phyloP scores from a whole-genome alignment of 2,888 invertebrate species.

The Neoscelio sp. region DNA sequence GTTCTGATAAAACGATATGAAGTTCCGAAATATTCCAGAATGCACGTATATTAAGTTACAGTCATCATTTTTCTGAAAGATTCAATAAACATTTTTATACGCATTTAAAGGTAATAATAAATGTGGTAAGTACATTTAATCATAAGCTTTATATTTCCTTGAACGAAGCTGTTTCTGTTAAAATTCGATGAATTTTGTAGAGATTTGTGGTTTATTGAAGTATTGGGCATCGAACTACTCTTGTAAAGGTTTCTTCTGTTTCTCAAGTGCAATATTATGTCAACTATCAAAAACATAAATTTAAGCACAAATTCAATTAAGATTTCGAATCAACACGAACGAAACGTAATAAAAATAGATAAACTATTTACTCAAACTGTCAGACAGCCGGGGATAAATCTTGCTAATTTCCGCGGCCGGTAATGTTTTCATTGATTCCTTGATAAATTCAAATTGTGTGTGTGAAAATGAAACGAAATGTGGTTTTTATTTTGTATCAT shows the following conservation, averaged over 20 bases:
- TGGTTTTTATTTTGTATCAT: not conserved
- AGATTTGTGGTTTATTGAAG: constrained; percentile 67
- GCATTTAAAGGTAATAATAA: constrained; percentile 8
- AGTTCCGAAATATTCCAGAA: constrained; percentile 24
- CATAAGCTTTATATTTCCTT: constrained; percentile 9
- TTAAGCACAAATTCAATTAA: not conserved
- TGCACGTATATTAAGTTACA: constrained; percentile 9
- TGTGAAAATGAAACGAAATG: not conserved
- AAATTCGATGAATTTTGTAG: constrained; percentile 20
- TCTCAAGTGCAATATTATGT: constrained; percentile 25
- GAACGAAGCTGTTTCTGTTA: constrained; percentile 4
- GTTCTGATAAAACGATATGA: constrained; percentile 44
- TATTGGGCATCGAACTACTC: constrained; percentile 68
- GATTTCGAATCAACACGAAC: not conserved
- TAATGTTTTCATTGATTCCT: not conserved
- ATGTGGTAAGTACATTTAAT: too few species aligned
- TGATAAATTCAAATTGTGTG: not conserved
- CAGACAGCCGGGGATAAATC: constrained; percentile 10
- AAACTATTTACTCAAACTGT: constrained; percentile 2
- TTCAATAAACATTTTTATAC: constrained; percentile 1
- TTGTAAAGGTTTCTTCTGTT: constrained; percentile 39
- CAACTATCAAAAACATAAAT: constrained; percentile 33
- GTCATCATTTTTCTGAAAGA: constrained; percentile 38
- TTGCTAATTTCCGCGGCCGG: constrained; percentile 13
- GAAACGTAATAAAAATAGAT: not conserved